Base-by-base conservation (phyloP, 2,113 vertebrate species). In the Crotalus viridis region DNA sequence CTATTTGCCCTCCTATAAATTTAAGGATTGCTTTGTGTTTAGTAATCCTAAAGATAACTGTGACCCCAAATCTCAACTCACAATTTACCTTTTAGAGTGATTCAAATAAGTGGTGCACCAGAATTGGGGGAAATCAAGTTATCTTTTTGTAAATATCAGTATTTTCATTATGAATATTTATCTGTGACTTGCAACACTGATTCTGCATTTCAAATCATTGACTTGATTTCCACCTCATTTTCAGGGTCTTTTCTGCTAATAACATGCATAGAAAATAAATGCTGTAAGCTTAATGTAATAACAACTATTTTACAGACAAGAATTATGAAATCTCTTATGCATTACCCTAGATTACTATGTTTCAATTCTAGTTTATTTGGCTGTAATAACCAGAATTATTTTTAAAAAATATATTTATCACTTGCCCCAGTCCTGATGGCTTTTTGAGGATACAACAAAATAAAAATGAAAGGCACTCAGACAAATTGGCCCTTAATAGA, bases 1-100 rank as follows among this genome's bases (percentile, higher is more conserved):
- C 93, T 94, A 39, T 6, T 92, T 95, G 85, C 55, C 33, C 15
- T 59, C n/a, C 93, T 91, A 85, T 91, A 93, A 74, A 95, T 93
- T 56, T 94, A 93, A 96, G 96, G 93, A 87, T 57, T 3, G 92
- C 55, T 59, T 28, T 51, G 39, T 26, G 43, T 86, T 26, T 87
- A 87, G 22, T 5, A 13, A 54, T 46, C 8, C 46, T 91, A 88
- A 94, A 94, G 92, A 94, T 69, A 92, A 92, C 90, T 91, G 39
- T 94, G 92, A 26, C 5, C 87, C 52, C 39, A 56, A 92, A 64
- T 59, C 19, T 88, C 46, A 64, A 54, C 91, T 59, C 21, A 26
- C 26, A 33, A 69, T 85, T 56, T 17, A 85, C 13, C 61, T 89
- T 52, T 69, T 46, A 85, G 48, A 3, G 39, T 12, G 46, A 28